Conservation (phyloP, 2,888 invertebrate genomes). For the Lepidocyrtinus sp. region DNA sequence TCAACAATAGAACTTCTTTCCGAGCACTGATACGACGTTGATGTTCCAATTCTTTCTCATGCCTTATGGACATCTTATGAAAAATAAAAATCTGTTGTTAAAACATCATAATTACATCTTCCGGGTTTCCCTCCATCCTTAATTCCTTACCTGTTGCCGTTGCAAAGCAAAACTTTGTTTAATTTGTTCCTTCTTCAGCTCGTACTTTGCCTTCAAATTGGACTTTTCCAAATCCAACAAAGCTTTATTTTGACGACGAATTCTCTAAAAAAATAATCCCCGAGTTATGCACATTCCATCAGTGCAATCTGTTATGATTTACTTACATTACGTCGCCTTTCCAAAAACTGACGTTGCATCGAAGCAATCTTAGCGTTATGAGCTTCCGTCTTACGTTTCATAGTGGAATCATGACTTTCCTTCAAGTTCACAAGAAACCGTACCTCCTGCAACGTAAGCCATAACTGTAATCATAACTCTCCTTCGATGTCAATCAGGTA, state of each 20-base stretch:
- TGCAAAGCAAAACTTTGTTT: constrained; percentile 98
- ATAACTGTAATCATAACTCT: neutral
- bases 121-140: too few relatives aligned
- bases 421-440: constrained; percentile 90
- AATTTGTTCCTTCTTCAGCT: constrained; percentile 92
- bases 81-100: too few relatives aligned
- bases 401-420: constrained; percentile 88
- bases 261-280: constrained; percentile 59
- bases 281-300: constrained; percentile 8
- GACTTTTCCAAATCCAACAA: constrained; percentile 98
- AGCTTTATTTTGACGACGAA: constrained; percentile 79
- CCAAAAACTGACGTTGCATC: constrained; percentile 93
- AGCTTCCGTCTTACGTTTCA: constrained; percentile 89
- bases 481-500: constrained; percentile 20
- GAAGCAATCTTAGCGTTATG: constrained; percentile 93
- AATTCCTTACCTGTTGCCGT: constrained; percentile 82
- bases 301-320: neutral
- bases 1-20: constrained; percentile 90
- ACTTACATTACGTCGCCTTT: constrained; percentile 83
- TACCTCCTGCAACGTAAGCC: constrained; percentile 77
- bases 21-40: constrained; percentile 65
- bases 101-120: too few relatives aligned
- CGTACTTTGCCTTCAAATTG: constrained; percentile 97
- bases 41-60: constrained; percentile 97
- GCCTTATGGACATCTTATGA: constrained; percentile 88